Percentiles rank a stretch among this genome's conserved stretches.
These are phyloP conservation scores for Hydrophis major DNA, from an alignment of 2,797 vertebrate species.

Conservation along the genomic window DNA sequence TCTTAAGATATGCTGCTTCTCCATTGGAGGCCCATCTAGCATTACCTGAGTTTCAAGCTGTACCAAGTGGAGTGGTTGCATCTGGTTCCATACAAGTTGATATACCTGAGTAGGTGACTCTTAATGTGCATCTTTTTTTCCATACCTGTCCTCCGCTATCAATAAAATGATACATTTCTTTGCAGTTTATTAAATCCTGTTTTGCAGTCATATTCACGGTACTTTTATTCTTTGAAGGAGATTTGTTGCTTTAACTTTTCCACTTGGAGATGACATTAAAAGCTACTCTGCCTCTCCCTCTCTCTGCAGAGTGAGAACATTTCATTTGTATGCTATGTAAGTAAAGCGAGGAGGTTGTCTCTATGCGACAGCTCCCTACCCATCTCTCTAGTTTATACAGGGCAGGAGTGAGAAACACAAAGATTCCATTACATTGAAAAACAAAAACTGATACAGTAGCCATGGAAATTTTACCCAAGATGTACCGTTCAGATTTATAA, in stretches of 20 bases:
- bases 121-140: neutral
- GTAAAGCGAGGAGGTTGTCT: slow-evolving; percentile 67
- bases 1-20: neutral
- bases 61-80: neutral
- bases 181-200: slow-evolving; percentile 37
- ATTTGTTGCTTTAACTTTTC: slow-evolving; percentile 59
- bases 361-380: slow-evolving; percentile 68
- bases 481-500: slow-evolving; percentile 23
- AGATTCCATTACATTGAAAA: slow-evolving; percentile 28
- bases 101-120: neutral
- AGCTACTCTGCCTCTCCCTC: slow-evolving; percentile 50
- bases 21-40: neutral
- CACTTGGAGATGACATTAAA: slow-evolving; percentile 64
- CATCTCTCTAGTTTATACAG: slow-evolving; percentile 66
- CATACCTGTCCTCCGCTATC: neutral
- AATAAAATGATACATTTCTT: slow-evolving; percentile 47
- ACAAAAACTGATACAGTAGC: neutral
- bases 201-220: slow-evolving; percentile 36
- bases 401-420: slow-evolving; percentile 20
- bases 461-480: slow-evolving; percentile 46
- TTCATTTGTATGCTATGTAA: slow-evolving; percentile 71
- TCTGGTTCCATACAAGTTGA: neutral
- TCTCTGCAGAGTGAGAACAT: slow-evolving; percentile 53
- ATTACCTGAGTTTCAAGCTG: neutral
- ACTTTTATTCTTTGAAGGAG: slow-evolving; percentile 55